Conservation (phyloP, 2,888 invertebrate genomes). For the Metellina segmentata region DNA sequence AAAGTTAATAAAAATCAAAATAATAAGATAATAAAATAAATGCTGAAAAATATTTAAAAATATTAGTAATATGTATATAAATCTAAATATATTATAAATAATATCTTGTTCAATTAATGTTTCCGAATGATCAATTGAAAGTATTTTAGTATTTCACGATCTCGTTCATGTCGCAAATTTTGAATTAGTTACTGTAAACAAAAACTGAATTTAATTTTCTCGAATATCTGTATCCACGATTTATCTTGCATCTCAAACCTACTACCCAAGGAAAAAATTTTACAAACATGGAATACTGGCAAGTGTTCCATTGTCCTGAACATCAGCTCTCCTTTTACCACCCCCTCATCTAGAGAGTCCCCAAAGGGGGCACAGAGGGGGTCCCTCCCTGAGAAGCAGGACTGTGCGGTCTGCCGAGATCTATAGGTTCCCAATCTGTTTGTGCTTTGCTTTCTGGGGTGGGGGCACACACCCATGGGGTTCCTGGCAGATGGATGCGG, state of each 20-base stretch:
- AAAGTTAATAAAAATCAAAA: no score
- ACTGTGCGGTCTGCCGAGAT: slow-evolving; percentile 67
- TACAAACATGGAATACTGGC: slow-evolving; percentile 42
- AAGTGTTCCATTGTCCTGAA: slow-evolving; percentile 10
- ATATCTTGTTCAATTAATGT: no score
- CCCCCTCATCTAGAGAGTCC: background rate
- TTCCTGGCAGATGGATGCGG: slow-evolving; percentile 58
- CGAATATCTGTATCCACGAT: background rate
- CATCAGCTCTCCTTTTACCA: background rate
- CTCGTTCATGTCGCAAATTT: no score
- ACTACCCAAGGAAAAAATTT: slow-evolving; percentile 8
- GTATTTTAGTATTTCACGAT: no score
- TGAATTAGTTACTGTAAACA: no score
- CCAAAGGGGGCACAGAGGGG: background rate
- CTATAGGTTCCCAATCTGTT: slow-evolving; percentile 72
- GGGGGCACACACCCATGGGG: slow-evolving; percentile 15
- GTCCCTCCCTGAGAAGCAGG: background rate
- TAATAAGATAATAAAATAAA: no score
- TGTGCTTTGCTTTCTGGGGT: slow-evolving; percentile 25
- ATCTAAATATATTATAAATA: no score
- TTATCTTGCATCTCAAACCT: background rate
- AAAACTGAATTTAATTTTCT: no score
- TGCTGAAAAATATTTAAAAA: no score
- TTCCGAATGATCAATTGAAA: no score
- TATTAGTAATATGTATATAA: no score